Evolutionary conservation across 1,140 invertebrate genomes (phyloP), one percentile per base, ranked within the genome.

Genomic region (Zeugodacus cucurbitae): DNA sequence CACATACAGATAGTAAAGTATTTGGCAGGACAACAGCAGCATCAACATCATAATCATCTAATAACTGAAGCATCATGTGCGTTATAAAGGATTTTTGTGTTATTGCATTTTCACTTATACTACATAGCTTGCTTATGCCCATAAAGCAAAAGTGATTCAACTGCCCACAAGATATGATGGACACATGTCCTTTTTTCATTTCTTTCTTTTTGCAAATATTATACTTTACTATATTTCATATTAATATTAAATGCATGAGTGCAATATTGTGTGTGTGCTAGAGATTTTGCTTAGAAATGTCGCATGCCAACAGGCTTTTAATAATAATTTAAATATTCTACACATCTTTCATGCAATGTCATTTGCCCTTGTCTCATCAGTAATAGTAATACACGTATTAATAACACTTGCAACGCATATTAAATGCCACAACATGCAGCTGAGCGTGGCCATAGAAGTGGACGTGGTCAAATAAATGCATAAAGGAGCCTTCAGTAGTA

Each of bases 231-330:
- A 82, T 82, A 82, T 54, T 82, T 82, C 74, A 82, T 48, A 48
- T 26, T 48, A 48, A 26, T 54, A 74, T 74, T 34, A 74, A 74
- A 82, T 48, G n/a, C n/a, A 48, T 82, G 32, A 14, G 74, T 37
- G 14, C 32, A 1, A 2, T 5, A 7, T 48, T 26, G 22, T 48
- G 44, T n/a, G 11, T 48, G 41, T 48, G 26, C 6, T 20, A 37
- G 26, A 67, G 11, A 67, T 48, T 44, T n/a, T 44, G n/a, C 58
- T 29, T 22, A 44, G 59, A 11, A 62, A 32, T 20, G 58, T 87
- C 89, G 89, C 89, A 92, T 92, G 91, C 91, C 91, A 91, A 90
- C 91, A 92, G 91, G 91, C 91, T 90, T 92, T 92, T 92, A 91
- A 92, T 92, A 92, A 92, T 91, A 90, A 92, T 92, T 92, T 92